Base-by-base conservation (phyloP, 2,888 invertebrate genomes). In the Leptothorax acervorum region DNA sequence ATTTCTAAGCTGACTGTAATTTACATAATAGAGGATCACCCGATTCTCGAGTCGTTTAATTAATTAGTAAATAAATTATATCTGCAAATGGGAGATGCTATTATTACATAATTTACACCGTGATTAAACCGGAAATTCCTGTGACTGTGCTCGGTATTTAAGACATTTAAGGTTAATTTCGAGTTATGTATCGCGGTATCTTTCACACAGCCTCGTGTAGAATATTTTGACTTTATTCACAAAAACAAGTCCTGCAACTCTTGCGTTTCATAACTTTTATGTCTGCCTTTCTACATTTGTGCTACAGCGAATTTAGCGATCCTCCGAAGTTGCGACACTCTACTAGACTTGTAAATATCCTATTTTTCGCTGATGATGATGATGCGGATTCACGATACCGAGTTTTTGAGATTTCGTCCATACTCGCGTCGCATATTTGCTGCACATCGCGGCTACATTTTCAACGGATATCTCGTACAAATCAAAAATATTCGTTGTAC, bases 321-420 rank as follows among this genome's bases (percentile, higher is more conserved):
- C 6, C 35, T 65, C 4, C 12, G 11, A 65, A 55, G 23, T 79
- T 79, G 12, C 35, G 35, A 70, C 57, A 70, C 11, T 51, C 68
- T 45, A 55, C 45, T 23, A 57, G 57, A 79, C 62, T 57, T 70
- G 35, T 79, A 70, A 79, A 79, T 79, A 79, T 79, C 2, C 45
- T 57, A 57, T 45, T 23, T 79, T 6, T 68, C 12, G 9, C 1
- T 57, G 11, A 45, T 70, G 35, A 68, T 57, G 23, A 57, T 35
- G 48, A 79, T 31, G 45, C 3, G 23, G 23, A 70, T 70, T 45
- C 53, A 15, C 18, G 15, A 65, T 55, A 39, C 2, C 45, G 15
- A 53, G 9, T 48, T 55, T 55, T 42, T 8, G 15, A 68, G 45
- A 18, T 53, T 78, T n/a, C 12, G 28, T 15, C 39, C 39, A 51